phyloP scores from a whole-genome alignment of 2,888 invertebrate species.

The Gari tellinella region DNA sequence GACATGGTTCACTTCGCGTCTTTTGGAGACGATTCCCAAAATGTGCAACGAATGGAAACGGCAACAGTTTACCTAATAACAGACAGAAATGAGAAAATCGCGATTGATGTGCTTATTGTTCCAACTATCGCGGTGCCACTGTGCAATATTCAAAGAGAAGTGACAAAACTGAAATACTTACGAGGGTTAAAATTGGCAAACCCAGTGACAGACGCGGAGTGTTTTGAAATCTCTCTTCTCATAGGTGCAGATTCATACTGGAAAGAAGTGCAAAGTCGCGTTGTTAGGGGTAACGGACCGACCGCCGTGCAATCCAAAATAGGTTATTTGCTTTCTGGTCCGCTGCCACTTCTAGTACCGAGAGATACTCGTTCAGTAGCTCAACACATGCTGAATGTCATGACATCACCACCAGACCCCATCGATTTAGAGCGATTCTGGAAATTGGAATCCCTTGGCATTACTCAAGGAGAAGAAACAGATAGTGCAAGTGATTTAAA shows the following conservation, averaged over 20 bases:
- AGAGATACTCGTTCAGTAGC: too few species aligned
- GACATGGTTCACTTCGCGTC: conserved; percentile 30
- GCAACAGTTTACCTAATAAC: conserved; percentile 10
- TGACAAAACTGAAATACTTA: too few species aligned
- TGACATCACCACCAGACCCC: conserved; percentile 11
- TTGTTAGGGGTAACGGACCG: conserved; percentile 33
- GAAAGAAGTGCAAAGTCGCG: conserved; percentile 28
- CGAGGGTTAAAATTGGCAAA: conserved; percentile 27
- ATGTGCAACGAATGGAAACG: background rate
- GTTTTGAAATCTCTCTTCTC: conserved; percentile 23
- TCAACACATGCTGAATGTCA: conserved; percentile 10
- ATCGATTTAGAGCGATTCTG: conserved; percentile 50
- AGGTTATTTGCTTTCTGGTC: conserved; percentile 35
- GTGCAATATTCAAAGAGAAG: too few species aligned
- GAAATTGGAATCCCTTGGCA: conserved; percentile 40
- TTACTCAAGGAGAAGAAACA: conserved; percentile 4
- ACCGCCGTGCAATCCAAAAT: conserved; percentile 44
- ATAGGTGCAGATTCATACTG: conserved; percentile 55
- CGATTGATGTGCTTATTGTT: conserved; percentile 40
- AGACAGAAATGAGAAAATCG: conserved; percentile 14
- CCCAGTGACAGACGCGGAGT: conserved; percentile 6
- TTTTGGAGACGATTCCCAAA: conserved; percentile 31
- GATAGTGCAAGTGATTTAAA: background rate
- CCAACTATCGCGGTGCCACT: conserved; percentile 36
- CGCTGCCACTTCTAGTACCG: background rate